Base-by-base conservation (phyloP, 2,113 vertebrate species). In the Oreochromis niloticus region DNA sequence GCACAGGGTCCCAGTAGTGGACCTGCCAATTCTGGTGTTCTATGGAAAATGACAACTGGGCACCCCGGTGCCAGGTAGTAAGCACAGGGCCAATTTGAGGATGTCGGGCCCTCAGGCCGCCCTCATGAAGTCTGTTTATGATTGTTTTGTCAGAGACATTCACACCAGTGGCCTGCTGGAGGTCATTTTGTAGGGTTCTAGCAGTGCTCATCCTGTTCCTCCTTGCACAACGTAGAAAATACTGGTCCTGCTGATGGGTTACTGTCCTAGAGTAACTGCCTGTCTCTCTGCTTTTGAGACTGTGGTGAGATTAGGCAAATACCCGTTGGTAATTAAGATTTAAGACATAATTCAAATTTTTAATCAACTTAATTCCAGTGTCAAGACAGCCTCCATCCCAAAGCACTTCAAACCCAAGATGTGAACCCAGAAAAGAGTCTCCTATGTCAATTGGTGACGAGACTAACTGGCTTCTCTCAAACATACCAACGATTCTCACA, bases 31-130 rank as follows among this genome's bases (percentile, higher is more conserved):
- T 9, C 8, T 39, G 36, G 36, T 39, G 3, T 39, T 39, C 36
- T 9, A 39, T 39, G 3, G 9, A 39, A 39, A 39, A 39, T 39
- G 9, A 9, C 36, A 39, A 39, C 8, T 4, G 36, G 36, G 36
- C 36, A 4, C 9, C 36, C 36, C 9, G 9, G 36, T 39, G 36
- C 36, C 9, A 4, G 8, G 9, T 39, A 39, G 36, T 39, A 3
- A 9, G 36, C 9, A 9, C 36, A 4, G 32, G 19, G 32, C 61
- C 61, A 32, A 66, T 39, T 39, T 39, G 34, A 66, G 61, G 32
- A 66, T 0, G 0, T 11, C 16, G 6, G 59, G 30, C 5, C 32
- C 32, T 63, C 59, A 63, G 59, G 32, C 32, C 32, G 2, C 32
- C 61, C 32, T 66, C 32, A 4, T 61, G 57, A 10, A 17, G 30